Evolutionary conservation across 2,888 invertebrate species (phyloP), one percentile per base, ranked within the genome.

Genomic region (Bembecia ichneumoniformis): DNA sequence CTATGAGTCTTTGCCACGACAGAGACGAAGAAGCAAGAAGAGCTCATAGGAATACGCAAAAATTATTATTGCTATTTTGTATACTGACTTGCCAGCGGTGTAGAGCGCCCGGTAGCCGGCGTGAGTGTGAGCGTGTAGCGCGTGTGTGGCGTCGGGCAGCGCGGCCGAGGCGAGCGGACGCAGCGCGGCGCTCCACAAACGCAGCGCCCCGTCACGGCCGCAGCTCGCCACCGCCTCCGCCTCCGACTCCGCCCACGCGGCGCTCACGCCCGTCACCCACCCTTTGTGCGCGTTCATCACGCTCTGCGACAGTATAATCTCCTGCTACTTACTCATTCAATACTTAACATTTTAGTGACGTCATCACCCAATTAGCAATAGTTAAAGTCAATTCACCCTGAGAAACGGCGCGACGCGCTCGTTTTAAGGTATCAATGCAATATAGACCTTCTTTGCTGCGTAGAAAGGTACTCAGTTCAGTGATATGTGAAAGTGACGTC

Each of bases 241-340:
- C 1, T 49, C 68, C 71, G 57, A 58, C 58, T 10, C 36, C 48
- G 44, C 13, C 3, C 59, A 67, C 48, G 73, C 54, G 36, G 57
- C 53, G 59, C 72, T 89, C 73, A 95, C 87, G 50, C 94, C 94
- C 58, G 93, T 92, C 60, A 96, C 92, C 95, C 95, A 95, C 66
- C 95, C 94, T 72, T 94, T 94, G 87, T 96, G 96, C 47, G 95
- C 95, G 77, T 93, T 92, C 80, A 93, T 94, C 55, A 94, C 87
- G 55, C 81, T 78, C 83, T 84, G 63, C 1, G 11, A 28, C 17
- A 43, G 9, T 13, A 35, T 10, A 40, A 7, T 20, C 44, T 7
- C 28, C 1, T 9, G 10, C 15, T 40, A 44, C 17, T 5, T 1
- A 9, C 16, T n/a, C 15, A 11, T 20, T 47, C n/a, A 0, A 43